These are phyloP conservation scores for Archivesica marissinica DNA, from an alignment of 1,140 invertebrate species.

Conservation along the genomic window DNA sequence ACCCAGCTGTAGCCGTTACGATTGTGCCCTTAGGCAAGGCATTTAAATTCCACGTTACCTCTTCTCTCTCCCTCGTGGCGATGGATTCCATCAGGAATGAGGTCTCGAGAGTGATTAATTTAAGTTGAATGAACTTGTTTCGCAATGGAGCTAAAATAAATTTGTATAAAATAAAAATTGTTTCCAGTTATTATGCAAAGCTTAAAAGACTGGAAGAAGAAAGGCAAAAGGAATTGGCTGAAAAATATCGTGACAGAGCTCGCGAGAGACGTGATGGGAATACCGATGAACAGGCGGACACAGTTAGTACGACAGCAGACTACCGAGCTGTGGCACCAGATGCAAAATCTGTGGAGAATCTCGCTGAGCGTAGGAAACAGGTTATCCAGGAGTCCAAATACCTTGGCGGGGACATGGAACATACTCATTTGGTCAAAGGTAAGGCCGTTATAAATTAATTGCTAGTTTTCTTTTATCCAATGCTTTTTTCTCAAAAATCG, in stretches of 20 bases:
- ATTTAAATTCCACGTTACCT: no score
- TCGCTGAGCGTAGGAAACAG: slow-evolving; percentile 96
- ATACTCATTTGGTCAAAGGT: slow-evolving; percentile 99
- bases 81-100: no score
- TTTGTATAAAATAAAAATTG: no score
- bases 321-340: slow-evolving; percentile 98
- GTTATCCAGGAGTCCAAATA: slow-evolving; percentile 99
- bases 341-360: slow-evolving; percentile 94
- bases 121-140: no score
- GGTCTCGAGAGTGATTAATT: no score
- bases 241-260: slow-evolving; percentile 96
- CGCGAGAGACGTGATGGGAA: slow-evolving; percentile 95
- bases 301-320: slow-evolving; percentile 93
- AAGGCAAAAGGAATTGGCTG: slow-evolving; percentile 96
- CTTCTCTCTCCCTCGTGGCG: no score
- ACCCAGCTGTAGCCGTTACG: no score
- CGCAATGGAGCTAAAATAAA: no score
- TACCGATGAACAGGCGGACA: slow-evolving; percentile 92
- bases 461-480: no score
- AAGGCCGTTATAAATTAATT: no score
- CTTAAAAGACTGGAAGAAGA: slow-evolving; percentile 98
- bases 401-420: slow-evolving; percentile 99
- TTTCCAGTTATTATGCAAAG: slow-evolving; percentile 93
- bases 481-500: neutral
- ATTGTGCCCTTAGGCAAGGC: no score